These are phyloP conservation scores for Carollia perspicillata DNA, from an alignment of 2,113 vertebrate species.

Conservation along the genomic window DNA sequence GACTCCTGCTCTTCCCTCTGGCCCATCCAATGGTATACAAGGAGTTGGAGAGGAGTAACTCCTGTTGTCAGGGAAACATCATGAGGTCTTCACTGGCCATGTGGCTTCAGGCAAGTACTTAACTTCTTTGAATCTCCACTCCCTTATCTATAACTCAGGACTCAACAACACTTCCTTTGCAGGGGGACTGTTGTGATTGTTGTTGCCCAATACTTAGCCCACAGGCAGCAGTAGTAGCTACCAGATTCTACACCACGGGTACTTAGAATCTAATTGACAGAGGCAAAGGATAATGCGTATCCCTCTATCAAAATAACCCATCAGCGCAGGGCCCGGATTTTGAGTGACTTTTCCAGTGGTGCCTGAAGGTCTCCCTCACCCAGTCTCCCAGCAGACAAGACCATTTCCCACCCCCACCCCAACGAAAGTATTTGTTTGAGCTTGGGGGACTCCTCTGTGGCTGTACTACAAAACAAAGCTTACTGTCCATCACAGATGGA, in stretches of 20 bases:
- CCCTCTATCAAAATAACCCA: background rate
- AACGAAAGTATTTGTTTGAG: background rate
- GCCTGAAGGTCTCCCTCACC: background rate
- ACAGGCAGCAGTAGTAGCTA: background rate
- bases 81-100: background rate
- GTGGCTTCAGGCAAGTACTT: background rate
- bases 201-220: background rate
- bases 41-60: background rate
- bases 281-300: background rate
- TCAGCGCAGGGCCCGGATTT: too few relatives aligned
- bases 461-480: background rate
- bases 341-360: background rate
- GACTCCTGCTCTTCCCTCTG: background rate
- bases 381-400: background rate
- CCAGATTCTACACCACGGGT: background rate
- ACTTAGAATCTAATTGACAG: background rate
- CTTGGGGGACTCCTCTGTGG: background rate
- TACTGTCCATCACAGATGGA: background rate
- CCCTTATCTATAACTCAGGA: background rate
- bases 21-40: background rate
- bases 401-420: background rate
- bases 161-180: background rate
- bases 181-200: background rate
- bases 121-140: background rate
- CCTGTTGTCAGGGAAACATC: background rate